A percentile compares a stretch with the other conserved stretches of the same genome.
Conservation (phyloP, 1,140 invertebrate species). For the Drosophila ercepeae region DNA sequence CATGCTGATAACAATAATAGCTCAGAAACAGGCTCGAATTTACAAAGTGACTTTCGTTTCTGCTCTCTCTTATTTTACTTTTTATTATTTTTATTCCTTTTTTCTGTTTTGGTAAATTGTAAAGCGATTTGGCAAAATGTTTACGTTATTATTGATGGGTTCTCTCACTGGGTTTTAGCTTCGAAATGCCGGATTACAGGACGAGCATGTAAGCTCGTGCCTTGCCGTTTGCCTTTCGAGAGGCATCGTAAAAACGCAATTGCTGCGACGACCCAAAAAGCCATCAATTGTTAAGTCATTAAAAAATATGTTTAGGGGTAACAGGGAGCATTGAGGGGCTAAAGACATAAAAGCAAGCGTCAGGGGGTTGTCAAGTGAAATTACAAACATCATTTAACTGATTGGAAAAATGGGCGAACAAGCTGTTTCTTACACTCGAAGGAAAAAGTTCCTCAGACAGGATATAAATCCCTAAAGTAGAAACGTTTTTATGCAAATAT, state of each 20-base stretch:
- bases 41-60: slow-evolving; percentile 14
- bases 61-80: slow-evolving; percentile 5
- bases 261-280: slow-evolving; percentile 59
- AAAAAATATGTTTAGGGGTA: slow-evolving; percentile 54
- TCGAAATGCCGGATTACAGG: slow-evolving; percentile 15
- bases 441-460: not conserved
- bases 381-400: slow-evolving; percentile 78
- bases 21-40: slow-evolving; percentile 19
- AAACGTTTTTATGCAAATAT: too few species aligned
- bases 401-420: slow-evolving; percentile 55
- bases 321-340: not conserved
- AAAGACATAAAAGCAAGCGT: slow-evolving; percentile 20
- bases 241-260: slow-evolving; percentile 74
- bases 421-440: slow-evolving; percentile 24
- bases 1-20: slow-evolving; percentile 61
- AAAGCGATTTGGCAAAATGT: slow-evolving; percentile 76
- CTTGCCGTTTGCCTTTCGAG: slow-evolving; percentile 25
- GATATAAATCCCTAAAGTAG: not conserved
- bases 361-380: slow-evolving; percentile 60
- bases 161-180: not conserved
- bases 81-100: not conserved
- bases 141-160: slow-evolving; percentile 73
- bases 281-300: slow-evolving; percentile 75
- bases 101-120: slow-evolving; percentile 47
- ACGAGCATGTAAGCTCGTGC: slow-evolving; percentile 43